Conservation (phyloP, 2,888 invertebrate species). For the Mesochorus sp. region DNA sequence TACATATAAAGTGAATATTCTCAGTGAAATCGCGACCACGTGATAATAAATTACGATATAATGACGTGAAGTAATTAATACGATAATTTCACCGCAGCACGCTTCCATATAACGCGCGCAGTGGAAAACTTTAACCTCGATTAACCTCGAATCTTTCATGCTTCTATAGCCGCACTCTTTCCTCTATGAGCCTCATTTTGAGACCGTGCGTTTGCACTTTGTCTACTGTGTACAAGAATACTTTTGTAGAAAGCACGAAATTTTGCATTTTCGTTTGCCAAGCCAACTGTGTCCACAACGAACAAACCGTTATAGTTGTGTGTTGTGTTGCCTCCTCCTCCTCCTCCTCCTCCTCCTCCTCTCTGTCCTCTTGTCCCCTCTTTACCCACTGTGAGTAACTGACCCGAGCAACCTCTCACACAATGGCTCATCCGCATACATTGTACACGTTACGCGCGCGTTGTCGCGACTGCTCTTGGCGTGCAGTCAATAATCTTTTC, state of each 20-base stretch:
- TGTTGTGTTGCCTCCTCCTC: too few relatives aligned
- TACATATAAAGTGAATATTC: conserved; percentile 17
- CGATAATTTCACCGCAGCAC: conserved; percentile 54
- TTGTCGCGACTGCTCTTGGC: not conserved
- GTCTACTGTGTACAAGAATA: too few relatives aligned
- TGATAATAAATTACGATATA: conserved; percentile 60
- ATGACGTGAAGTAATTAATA: conserved; percentile 59
- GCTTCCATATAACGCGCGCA: conserved; percentile 43
- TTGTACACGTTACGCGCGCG: not conserved
- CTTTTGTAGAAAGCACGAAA: too few relatives aligned
- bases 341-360: too few relatives aligned
- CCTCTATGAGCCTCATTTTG: not conserved
- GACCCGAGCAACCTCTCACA: too few relatives aligned
- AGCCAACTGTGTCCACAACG: too few relatives aligned
- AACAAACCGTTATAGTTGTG: too few relatives aligned
- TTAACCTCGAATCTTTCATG: conserved; percentile 74
- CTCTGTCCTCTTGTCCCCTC: too few relatives aligned
- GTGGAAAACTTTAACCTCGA: conserved; percentile 71
- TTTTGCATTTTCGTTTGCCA: too few relatives aligned
- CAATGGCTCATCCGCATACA: too few relatives aligned
- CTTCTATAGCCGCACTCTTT: conserved; percentile 24
- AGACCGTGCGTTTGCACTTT: too few relatives aligned
- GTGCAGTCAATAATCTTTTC: not conserved
- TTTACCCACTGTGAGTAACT: too few relatives aligned
- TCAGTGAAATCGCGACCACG: conserved; percentile 48